These are phyloP conservation scores for Pardosa pseudoannulata DNA, from an alignment of 2,888 invertebrate genomes.

Conservation along the genomic window DNA sequence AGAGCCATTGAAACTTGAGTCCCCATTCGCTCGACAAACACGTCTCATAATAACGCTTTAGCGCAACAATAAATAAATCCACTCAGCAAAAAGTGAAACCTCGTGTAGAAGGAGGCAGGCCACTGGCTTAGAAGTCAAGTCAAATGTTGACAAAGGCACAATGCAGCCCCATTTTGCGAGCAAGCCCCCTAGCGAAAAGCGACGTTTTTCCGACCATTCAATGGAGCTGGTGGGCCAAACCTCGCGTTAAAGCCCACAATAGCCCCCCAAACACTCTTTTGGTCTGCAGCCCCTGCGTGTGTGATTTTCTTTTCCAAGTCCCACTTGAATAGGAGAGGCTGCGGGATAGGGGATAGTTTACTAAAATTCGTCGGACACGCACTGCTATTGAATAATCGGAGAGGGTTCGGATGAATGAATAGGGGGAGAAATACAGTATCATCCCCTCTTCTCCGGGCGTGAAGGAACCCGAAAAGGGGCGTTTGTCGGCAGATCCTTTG, in stretches of 20 bases:
- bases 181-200: background rate
- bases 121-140: constrained; percentile 28
- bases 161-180: background rate
- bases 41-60: constrained; percentile 48
- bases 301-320: background rate
- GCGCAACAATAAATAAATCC: constrained; percentile 62
- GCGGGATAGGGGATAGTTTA: constrained; percentile 27
- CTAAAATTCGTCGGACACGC: constrained; percentile 27
- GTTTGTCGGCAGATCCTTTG: constrained; percentile 57
- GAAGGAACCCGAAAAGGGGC: constrained; percentile 50
- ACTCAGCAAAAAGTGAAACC: constrained; percentile 60
- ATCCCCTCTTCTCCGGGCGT: constrained; percentile 44
- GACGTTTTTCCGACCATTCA: constrained; percentile 16
- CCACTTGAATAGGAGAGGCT: background rate
- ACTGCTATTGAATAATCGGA: constrained; percentile 52
- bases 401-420: constrained; percentile 1
- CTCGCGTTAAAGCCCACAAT: constrained; percentile 4
- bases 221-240: background rate
- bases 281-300: constrained; percentile 1
- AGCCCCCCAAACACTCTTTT: background rate
- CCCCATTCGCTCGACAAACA: constrained; percentile 44
- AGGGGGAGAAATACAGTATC: constrained; percentile 24
- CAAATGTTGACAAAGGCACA: constrained; percentile 68
- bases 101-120: constrained; percentile 17
- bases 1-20: constrained; percentile 60